A percentile compares a stretch with the other conserved stretches of the same genome.
Evolutionary conservation across 2,888 invertebrate genomes (phyloP).

Genomic region (Cataglyphis livida): DNA sequence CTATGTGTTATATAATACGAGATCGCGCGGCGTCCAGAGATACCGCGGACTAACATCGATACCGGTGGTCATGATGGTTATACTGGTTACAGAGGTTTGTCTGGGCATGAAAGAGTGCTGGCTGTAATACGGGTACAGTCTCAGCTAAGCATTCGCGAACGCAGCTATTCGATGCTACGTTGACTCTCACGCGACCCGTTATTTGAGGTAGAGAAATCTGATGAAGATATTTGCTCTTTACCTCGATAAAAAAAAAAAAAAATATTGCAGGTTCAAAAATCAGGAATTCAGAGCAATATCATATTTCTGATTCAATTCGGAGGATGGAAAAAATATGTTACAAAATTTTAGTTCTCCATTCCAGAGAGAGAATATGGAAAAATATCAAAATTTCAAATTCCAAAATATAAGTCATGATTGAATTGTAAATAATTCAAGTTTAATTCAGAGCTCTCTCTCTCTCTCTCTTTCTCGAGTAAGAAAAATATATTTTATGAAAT

Average conservation of each 20-base stretch:
- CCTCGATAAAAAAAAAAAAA: too few relatives aligned
- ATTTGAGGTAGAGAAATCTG: not conserved
- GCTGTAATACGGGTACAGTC: conserved; percentile 68
- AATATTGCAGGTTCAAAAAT: not conserved
- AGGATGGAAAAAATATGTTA: not conserved
- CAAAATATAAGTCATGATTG: not conserved
- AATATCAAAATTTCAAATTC: not conserved
- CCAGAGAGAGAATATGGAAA: not conserved
- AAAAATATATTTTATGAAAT: not conserved
- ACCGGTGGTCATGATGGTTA: conserved; percentile 69
- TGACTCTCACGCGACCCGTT: not conserved
- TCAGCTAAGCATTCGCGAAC: conserved; percentile 43
- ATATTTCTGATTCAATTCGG: not conserved
- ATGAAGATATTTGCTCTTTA: not conserved
- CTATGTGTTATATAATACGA: conserved; percentile 72
- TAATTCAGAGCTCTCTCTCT: not conserved
- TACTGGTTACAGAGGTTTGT: conserved; percentile 74
- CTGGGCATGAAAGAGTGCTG: conserved; percentile 66
- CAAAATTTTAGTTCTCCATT: not conserved
- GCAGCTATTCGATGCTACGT: conserved; percentile 37
- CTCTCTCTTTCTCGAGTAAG: not conserved
- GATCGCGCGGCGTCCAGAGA: conserved; percentile 57
- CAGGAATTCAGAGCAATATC: not conserved
- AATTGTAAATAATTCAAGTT: not conserved
- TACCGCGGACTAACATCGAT: conserved; percentile 53